A percentile compares a stretch with the other conserved stretches of the same genome.
Evolutionary conservation across 2,888 invertebrate species (phyloP).

Genomic region (Epiblema foenella): DNA sequence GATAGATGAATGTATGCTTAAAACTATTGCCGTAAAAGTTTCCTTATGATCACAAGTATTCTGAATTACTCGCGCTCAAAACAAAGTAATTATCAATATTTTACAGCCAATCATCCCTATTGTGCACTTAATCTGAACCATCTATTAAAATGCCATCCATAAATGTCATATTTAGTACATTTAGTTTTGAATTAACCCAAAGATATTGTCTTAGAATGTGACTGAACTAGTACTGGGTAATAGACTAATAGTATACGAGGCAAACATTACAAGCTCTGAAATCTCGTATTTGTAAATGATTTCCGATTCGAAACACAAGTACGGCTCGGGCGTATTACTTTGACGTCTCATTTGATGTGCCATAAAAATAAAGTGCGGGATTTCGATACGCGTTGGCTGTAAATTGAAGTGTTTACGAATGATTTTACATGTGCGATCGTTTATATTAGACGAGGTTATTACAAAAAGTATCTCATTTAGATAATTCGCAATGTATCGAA

Average conservation of each 20-base stretch:
- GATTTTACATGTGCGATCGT: constrained; percentile 17
- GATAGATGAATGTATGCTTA: background rate
- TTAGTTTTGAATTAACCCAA: constrained; percentile 31
- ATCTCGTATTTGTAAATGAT: constrained; percentile 33
- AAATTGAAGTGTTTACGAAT: constrained; percentile 40
- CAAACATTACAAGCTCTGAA: constrained; percentile 21
- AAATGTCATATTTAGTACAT: constrained; percentile 17
- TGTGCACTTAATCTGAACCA: constrained; percentile 7
- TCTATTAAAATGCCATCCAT: constrained; percentile 25
- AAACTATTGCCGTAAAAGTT: background rate
- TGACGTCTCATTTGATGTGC: constrained; percentile 40
- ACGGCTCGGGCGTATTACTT: constrained; percentile 29
- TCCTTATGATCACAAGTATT: background rate
- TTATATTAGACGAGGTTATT: constrained; percentile 3
- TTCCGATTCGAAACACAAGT: constrained; percentile 21
- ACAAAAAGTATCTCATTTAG: constrained; percentile 6
- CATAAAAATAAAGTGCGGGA: constrained; percentile 37
- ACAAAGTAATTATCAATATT: background rate
- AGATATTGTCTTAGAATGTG: constrained; percentile 28
- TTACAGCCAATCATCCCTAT: background rate
- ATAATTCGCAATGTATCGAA: background rate
- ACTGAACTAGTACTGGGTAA: constrained; percentile 16
- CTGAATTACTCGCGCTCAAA: background rate
- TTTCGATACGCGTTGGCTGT: constrained; percentile 36
- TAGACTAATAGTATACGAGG: constrained; percentile 13